These are phyloP conservation scores for Pelosia muscerda DNA, from an alignment of 2,888 invertebrate species.

Conservation along the genomic window DNA sequence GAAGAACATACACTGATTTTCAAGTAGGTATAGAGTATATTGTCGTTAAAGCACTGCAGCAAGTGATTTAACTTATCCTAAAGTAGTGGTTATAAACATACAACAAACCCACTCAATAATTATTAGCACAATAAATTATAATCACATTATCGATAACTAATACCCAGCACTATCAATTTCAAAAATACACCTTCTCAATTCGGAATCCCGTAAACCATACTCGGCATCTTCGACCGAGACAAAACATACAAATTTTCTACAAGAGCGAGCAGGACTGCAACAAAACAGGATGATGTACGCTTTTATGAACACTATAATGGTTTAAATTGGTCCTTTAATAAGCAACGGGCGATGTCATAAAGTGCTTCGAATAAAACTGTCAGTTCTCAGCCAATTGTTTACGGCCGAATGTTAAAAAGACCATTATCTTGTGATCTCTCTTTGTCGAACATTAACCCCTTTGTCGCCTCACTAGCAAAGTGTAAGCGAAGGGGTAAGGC, in stretches of 20 bases:
- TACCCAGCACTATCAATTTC: conserved; percentile 70
- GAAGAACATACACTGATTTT: neutral
- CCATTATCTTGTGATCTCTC: conserved; percentile 48
- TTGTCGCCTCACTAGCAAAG: conserved; percentile 15
- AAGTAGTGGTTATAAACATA: neutral
- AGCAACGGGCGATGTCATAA: conserved; percentile 76
- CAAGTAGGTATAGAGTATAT: neutral
- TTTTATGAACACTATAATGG: conserved; percentile 84
- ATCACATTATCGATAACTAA: conserved; percentile 37
- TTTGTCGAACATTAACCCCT: conserved; percentile 28
- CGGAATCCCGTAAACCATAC: conserved; percentile 80
- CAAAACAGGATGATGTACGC: conserved; percentile 84
- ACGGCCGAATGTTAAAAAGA: conserved; percentile 55
- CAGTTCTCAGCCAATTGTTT: conserved; percentile 54
- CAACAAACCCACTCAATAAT: neutral
- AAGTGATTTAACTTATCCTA: too few relatives aligned
- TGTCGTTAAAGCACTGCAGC: too few relatives aligned
- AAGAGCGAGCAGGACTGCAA: conserved; percentile 60
- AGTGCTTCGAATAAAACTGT: conserved; percentile 76
- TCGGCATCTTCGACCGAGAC: conserved; percentile 67
- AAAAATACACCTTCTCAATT: conserved; percentile 79
- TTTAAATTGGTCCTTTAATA: conserved; percentile 85
- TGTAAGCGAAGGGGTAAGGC: conserved; percentile 16
- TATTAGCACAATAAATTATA: conserved; percentile 14
- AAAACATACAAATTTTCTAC: conserved; percentile 33